Evolutionary conservation across 1,140 invertebrate genomes (phyloP).

Genomic region (Drosophila subpulchrella): DNA sequence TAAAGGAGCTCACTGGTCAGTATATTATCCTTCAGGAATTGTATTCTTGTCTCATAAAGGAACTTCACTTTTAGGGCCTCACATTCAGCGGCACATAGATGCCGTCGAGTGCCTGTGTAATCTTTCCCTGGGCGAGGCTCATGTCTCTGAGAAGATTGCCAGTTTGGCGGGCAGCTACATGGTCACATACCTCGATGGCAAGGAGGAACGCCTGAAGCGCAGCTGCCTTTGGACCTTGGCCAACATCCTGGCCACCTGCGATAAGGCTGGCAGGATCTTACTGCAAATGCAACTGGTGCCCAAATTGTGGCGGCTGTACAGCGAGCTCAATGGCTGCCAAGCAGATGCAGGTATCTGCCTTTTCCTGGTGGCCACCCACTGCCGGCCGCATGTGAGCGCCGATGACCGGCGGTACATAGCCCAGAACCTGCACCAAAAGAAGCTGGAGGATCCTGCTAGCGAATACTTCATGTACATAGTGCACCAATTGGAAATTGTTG

Average conservation of each 20-base stretch:
- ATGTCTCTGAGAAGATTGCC: slow-evolving; percentile 74
- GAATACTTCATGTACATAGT: slow-evolving; percentile 67
- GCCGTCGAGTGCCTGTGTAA: slow-evolving; percentile 78
- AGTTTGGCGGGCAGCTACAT: slow-evolving; percentile 72
- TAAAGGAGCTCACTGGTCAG: slow-evolving; percentile 76
- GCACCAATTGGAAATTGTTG: slow-evolving; percentile 53
- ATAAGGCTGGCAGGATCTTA: slow-evolving; percentile 46
- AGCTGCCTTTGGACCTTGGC: slow-evolving; percentile 73
- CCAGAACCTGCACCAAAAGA: slow-evolving; percentile 47
- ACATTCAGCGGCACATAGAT: slow-evolving; percentile 56
- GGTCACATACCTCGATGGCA: slow-evolving; percentile 64
- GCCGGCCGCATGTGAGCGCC: slow-evolving; percentile 5
- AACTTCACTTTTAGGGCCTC: slow-evolving; percentile 31
- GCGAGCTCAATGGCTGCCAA: slow-evolving; percentile 7
- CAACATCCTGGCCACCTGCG: slow-evolving; percentile 64
- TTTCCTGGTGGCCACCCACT: slow-evolving; percentile 35
- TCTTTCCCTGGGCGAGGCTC: slow-evolving; percentile 70
- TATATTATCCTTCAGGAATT: too few species aligned
- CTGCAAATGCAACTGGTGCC: slow-evolving; percentile 71
- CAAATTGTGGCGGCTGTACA: slow-evolving; percentile 70
- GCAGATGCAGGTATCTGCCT: slow-evolving; percentile 66
- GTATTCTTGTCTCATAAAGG: not conserved
- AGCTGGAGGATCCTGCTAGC: slow-evolving; percentile 17
- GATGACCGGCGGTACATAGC: slow-evolving; percentile 54
- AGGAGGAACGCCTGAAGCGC: slow-evolving; percentile 59